Evolutionary conservation across 2,888 invertebrate species (phyloP).

Genomic region (Amiota communis): DNA sequence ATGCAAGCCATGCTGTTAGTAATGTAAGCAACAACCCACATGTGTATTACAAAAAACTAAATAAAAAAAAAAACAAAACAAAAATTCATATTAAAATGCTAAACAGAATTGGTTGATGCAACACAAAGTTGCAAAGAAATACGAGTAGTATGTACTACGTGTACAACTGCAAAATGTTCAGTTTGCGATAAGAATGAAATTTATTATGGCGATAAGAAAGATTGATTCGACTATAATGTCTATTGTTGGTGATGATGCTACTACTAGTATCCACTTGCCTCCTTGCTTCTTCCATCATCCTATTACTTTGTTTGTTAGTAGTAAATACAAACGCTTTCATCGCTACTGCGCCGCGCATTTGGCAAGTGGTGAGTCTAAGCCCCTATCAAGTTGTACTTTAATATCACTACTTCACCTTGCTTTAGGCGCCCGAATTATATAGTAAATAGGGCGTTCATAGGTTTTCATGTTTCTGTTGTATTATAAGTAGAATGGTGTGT

Average conservation of each 20-base stretch:
- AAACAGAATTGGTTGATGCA: constrained; percentile 1
- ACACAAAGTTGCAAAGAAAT: background rate
- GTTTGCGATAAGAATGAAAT: constrained; percentile 22
- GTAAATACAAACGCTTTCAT: too few relatives aligned
- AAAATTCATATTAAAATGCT: background rate
- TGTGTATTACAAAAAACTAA: too few relatives aligned
- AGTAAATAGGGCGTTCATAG: constrained; percentile 10
- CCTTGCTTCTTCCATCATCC: background rate
- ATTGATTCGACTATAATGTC: constrained; percentile 17
- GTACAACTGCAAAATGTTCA: constrained; percentile 8
- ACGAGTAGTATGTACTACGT: background rate
- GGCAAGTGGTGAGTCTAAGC: background rate
- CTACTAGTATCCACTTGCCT: background rate
- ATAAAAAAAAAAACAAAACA: background rate
- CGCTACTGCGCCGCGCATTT: background rate
- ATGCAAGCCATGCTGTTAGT: too few relatives aligned
- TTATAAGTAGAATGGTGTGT: background rate
- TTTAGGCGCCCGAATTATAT: background rate
- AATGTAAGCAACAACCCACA: too few relatives aligned
- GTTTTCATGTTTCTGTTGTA: background rate
- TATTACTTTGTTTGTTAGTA: too few relatives aligned
- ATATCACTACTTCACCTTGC: background rate
- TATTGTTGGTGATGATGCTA: background rate
- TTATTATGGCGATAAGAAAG: constrained; percentile 21
- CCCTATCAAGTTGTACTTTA: too few relatives aligned